A percentile compares a stretch with the other conserved stretches of the same genome.
These are phyloP conservation scores for Magallana gigas DNA, from an alignment of 1,140 invertebrate genomes.

Conservation along the genomic window DNA sequence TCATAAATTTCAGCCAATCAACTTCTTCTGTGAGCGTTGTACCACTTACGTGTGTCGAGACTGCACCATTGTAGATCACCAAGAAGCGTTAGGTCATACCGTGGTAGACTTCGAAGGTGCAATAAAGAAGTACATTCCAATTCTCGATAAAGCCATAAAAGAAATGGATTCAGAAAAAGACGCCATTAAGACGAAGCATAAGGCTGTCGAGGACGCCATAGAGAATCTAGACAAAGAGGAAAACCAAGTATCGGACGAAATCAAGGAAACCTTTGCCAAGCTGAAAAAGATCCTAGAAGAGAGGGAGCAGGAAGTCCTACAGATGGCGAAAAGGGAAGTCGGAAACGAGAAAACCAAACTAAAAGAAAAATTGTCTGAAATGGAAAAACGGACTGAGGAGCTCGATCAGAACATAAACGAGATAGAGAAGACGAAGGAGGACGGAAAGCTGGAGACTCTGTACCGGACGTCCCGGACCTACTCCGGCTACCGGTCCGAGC, in stretches of 20 bases:
- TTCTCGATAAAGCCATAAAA: slow-evolving; percentile 63
- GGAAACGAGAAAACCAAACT: slow-evolving; percentile 65
- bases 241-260: slow-evolving; percentile 57
- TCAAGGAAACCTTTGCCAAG: slow-evolving; percentile 61
- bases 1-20: slow-evolving; percentile 68
- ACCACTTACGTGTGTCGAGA: slow-evolving; percentile 68
- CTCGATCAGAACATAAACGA: slow-evolving; percentile 52
- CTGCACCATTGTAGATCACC: slow-evolving; percentile 73
- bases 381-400: slow-evolving; percentile 51
- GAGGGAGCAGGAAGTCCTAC: slow-evolving; percentile 64
- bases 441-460: slow-evolving; percentile 66
- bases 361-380: slow-evolving; percentile 60
- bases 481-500: slow-evolving; percentile 54
- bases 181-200: slow-evolving; percentile 59
- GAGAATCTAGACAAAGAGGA: slow-evolving; percentile 58
- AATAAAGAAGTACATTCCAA: slow-evolving; percentile 63
- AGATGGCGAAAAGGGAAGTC: slow-evolving; percentile 60
- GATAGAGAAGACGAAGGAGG: slow-evolving; percentile 61
- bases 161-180: slow-evolving; percentile 65
- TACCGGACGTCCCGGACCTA: slow-evolving; percentile 64
- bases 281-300: slow-evolving; percentile 62
- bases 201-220: slow-evolving; percentile 58
- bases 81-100: slow-evolving; percentile 66
- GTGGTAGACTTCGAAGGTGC: slow-evolving; percentile 70
- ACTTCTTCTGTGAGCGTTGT: slow-evolving; percentile 74